These are phyloP conservation scores for Enteromius unitaeniatus DNA, from an alignment of 2,797 vertebrate genomes.

Conservation along the genomic window DNA sequence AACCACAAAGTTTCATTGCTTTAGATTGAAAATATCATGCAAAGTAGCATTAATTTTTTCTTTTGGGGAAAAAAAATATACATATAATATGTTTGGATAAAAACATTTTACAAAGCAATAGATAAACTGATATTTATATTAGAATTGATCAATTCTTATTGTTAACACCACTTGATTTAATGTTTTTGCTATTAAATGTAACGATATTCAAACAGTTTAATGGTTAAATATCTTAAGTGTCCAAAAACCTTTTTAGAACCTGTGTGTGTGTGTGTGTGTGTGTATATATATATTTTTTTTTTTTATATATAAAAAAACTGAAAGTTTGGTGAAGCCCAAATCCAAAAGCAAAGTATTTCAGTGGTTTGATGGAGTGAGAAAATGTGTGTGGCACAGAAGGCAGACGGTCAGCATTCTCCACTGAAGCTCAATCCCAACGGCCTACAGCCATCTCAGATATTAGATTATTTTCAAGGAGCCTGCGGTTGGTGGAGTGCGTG, in stretches of 20 bases:
- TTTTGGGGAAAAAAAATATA: background rate
- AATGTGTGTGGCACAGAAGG: constrained; percentile 4
- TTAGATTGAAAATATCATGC: background rate
- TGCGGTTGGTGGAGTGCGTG: constrained; percentile 23
- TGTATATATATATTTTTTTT: too few species aligned
- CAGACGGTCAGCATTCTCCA: constrained; percentile 32
- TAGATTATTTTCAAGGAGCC: constrained; percentile 34
- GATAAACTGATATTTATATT: background rate
- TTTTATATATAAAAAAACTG: too few species aligned
- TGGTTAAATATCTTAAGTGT: background rate
- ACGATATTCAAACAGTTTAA: background rate
- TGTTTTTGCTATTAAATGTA: background rate
- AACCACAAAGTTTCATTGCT: background rate
- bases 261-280: background rate
- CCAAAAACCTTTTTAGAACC: background rate
- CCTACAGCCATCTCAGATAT: constrained; percentile 20
- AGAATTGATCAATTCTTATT: background rate
- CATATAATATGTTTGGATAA: background rate
- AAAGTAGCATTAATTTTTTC: background rate
- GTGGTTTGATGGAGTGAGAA: background rate
- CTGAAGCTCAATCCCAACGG: constrained; percentile 33
- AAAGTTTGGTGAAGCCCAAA: background rate
- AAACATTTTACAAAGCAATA: background rate
- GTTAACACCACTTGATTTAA: background rate
- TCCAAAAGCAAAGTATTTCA: background rate